A percentile compares a stretch with the other conserved stretches of the same genome.
Evolutionary conservation across 2,113 vertebrate genomes (phyloP).

Genomic region (Butorides virescens): DNA sequence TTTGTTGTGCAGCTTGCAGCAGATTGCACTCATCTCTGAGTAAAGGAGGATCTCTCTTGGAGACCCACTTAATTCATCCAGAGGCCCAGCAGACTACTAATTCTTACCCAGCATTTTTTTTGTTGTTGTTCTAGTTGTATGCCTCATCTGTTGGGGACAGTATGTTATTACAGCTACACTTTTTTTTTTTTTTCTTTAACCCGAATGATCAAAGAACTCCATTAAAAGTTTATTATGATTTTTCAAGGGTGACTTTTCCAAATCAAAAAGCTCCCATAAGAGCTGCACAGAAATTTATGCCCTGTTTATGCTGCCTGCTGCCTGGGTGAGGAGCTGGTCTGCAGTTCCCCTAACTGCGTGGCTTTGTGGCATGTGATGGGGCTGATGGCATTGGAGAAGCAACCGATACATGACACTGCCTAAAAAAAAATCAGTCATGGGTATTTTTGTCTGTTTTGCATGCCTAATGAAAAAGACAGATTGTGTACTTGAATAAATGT

Average conservation of each 20-base stretch:
- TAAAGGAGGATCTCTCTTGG: neutral
- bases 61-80: neutral
- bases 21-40: neutral
- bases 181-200: neutral
- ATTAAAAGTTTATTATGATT: neutral
- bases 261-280: neutral
- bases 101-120: neutral
- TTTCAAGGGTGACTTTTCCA: neutral
- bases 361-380: neutral
- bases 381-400: neutral
- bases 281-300: neutral
- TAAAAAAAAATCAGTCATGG: neutral
- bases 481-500: neutral
- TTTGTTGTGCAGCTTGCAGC: neutral
- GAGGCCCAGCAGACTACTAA: neutral
- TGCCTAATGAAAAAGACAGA: neutral
- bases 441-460: neutral
- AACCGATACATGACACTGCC: neutral
- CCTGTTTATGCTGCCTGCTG: neutral
- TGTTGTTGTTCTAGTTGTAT: neutral
- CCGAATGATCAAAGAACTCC: neutral
- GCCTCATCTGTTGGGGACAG: neutral
- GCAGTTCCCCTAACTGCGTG: accelerated
- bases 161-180: neutral
- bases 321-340: neutral